Evolutionary conservation across 2,888 invertebrate genomes (phyloP).

Genomic region (Leucophenga maculata): DNA sequence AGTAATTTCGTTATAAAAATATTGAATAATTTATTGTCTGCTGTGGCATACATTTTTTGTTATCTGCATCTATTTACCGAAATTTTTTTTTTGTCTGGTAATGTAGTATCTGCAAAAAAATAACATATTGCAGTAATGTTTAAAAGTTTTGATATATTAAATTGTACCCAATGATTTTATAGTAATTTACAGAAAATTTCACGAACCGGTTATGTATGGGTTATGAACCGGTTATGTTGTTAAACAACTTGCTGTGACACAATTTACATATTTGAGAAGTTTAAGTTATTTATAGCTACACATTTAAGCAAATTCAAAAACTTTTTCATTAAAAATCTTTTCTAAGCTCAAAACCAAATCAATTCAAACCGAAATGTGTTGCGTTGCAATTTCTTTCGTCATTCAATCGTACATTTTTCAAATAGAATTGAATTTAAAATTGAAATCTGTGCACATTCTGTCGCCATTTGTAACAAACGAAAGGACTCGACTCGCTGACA

Average conservation of each 20-base stretch:
- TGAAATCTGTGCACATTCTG: conserved; percentile 20
- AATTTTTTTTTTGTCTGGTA: background rate
- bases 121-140: background rate
- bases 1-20: background rate
- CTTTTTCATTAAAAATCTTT: background rate
- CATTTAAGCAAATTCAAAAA: conserved; percentile 5
- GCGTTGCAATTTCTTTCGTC: background rate
- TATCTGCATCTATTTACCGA: background rate
- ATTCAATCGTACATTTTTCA: conserved; percentile 8
- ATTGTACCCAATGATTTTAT: too few relatives aligned
- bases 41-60: conserved; percentile 9
- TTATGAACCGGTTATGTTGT: too few relatives aligned
- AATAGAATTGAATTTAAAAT: conserved; percentile 19
- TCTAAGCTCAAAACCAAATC: background rate
- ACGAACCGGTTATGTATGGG: too few relatives aligned
- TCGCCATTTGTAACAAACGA: conserved; percentile 19
- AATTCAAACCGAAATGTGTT: conserved; percentile 13
- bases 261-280: too few relatives aligned
- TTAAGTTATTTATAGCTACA: background rate
- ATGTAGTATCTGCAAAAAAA: background rate
- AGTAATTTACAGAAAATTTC: too few relatives aligned
- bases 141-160: too few relatives aligned
- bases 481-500: background rate
- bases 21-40: conserved; percentile 13
- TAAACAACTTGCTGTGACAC: background rate